These are phyloP conservation scores for Oscheius sp. DNA, from an alignment of 2,888 invertebrate species.

Conservation along the genomic window DNA sequence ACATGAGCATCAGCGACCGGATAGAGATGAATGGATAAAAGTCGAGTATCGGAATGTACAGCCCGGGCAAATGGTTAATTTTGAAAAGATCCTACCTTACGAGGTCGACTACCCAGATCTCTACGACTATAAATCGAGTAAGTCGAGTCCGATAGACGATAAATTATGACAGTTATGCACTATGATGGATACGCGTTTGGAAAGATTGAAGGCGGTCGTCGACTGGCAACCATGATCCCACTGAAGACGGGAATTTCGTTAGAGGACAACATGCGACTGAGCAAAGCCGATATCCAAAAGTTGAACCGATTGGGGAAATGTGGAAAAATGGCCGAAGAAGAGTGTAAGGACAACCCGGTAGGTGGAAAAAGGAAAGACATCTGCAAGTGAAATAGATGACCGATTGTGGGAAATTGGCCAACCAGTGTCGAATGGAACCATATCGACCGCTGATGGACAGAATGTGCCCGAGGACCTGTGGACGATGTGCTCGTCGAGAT, in stretches of 20 bases:
- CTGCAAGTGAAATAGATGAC: neutral
- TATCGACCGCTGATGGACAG: constrained; percentile 41
- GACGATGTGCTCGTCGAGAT: constrained; percentile 29
- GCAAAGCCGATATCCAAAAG: constrained; percentile 54
- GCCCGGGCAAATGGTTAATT: constrained; percentile 60
- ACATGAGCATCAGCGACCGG: constrained; percentile 67
- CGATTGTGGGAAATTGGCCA: constrained; percentile 1
- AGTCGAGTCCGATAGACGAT: neutral
- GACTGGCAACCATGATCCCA: constrained; percentile 68
- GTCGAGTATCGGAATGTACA: constrained; percentile 60
- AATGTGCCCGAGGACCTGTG: constrained; percentile 46
- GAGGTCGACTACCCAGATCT: constrained; percentile 55
- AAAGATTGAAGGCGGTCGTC: constrained; percentile 44
- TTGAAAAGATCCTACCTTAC: constrained; percentile 54
- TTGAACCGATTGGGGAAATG: constrained; percentile 58
- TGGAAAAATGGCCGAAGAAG: neutral
- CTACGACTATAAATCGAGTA: constrained; percentile 59
- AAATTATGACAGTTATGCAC: constrained; percentile 60
- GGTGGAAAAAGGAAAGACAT: neutral
- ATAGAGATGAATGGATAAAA: constrained; percentile 55
- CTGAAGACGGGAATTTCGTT: constrained; percentile 49
- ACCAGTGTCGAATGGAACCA: constrained; percentile 1
- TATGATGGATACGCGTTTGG: constrained; percentile 69
- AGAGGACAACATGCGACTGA: constrained; percentile 58
- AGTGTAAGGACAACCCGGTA: constrained; percentile 9